phyloP scores from a whole-genome alignment of 30 jellyfish, hydroid and myxozoan species.

The Hydra vulgaris region DNA sequence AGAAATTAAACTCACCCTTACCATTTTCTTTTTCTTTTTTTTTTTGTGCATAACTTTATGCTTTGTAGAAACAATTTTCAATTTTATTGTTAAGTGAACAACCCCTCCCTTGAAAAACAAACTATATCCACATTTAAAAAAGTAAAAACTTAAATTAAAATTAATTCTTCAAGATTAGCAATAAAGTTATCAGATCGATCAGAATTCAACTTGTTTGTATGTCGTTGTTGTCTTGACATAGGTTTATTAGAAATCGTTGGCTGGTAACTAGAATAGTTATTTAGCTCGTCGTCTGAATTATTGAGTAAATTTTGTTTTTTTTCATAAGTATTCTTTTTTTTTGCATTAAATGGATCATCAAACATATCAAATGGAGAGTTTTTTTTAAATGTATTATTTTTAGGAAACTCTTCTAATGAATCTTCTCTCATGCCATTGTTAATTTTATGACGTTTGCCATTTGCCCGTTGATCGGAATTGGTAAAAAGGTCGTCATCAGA shows the following conservation, averaged over 20 bases:
- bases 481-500: neutral
- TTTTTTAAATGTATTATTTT: neutral
- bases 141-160: slow-evolving; percentile 21
- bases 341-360: slow-evolving; percentile 21
- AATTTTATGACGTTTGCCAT: slow-evolving; percentile 7
- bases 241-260: neutral
- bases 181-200: slow-evolving; percentile 1
- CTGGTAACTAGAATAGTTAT: neutral
- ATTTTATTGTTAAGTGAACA: too few relatives aligned
- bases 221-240: neutral
- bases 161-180: slow-evolving; percentile 53
- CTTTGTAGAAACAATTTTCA: too few relatives aligned
- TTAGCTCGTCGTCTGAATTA: slow-evolving; percentile 11
- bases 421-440: neutral
- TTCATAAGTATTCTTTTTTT: neutral
- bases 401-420: neutral
- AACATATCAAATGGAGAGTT: slow-evolving; percentile 14
- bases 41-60: too few relatives aligned
- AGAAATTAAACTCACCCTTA: too few relatives aligned
- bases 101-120: too few relatives aligned
- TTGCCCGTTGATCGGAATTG: slow-evolving; percentile 8
- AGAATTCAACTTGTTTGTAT: neutral
- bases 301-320: neutral
- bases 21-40: too few relatives aligned
- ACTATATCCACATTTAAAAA: too few relatives aligned